Percentiles rank a stretch among this genome's conserved stretches.
Conservation (phyloP, 2,888 invertebrate genomes). For the Lithosia quadra region DNA sequence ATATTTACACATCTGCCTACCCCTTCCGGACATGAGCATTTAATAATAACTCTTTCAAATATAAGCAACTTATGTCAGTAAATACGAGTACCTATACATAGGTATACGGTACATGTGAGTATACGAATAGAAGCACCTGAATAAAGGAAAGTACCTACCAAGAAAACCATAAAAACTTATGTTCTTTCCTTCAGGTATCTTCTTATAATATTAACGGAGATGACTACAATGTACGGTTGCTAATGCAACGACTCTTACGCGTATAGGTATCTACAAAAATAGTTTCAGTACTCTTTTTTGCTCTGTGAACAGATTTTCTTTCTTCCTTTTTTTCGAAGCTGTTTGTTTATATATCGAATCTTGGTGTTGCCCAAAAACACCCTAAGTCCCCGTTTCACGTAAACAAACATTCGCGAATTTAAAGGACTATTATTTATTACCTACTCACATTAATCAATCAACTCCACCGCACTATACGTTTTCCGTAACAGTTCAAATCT, state of each 20-base stretch:
- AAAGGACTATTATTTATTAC: background rate
- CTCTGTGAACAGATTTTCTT: background rate
- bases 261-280: background rate
- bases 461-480: background rate
- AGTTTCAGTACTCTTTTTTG: background rate
- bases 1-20: background rate
- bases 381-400: too few relatives aligned
- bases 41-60: background rate
- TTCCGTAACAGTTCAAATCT: conserved; percentile 15
- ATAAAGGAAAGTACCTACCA: background rate
- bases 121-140: background rate
- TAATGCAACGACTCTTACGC: background rate
- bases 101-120: background rate
- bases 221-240: background rate
- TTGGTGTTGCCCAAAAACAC: too few relatives aligned
- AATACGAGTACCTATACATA: too few relatives aligned
- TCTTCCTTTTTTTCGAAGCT: background rate
- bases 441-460: background rate
- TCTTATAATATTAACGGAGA: background rate
- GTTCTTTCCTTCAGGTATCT: background rate
- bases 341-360: background rate
- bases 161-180: conserved; percentile 2
- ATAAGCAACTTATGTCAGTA: background rate
- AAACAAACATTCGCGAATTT: background rate
- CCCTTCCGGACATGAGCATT: background rate